Evolutionary conservation across 1,140 invertebrate genomes (phyloP), one percentile per base, ranked within the genome.

Genomic region (Dolichoris vasculosae): DNA sequence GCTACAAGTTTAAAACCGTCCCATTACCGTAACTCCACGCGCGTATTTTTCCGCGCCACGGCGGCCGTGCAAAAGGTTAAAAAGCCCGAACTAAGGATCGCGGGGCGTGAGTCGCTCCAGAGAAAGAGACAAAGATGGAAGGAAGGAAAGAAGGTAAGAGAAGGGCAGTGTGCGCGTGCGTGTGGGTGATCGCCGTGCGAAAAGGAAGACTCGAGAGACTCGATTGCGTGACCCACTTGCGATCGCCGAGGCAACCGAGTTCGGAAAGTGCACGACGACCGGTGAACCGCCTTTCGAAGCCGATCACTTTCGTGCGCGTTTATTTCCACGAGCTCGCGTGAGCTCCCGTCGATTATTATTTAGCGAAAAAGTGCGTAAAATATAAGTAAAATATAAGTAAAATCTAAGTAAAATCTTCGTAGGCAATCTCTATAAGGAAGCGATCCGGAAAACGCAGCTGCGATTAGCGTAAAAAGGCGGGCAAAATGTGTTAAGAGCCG

Each of bases 161-260:
- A 13, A 32, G 23, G 13, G 1, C 3, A 3, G 26, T 7, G 32
- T 9, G 23, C 26, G 63, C 26, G 20, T 71, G 20, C 48, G 81
- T n/a, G 71, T 73, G 82, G 82, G 82, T 69, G 82, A 78, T 84
- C 48, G 75, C 75, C 82, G 73, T 67, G 73, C 82, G 73, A 83
- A 77, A 83, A 78, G 82, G 83, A 84, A 84, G 83, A 84, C 59
- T 79, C 71, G 46, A 40, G 73, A 73, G 67, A 23, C 73, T 76
- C 64, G 77, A 59, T 63, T 75, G 69, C 51, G 64, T 85, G 84
- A 85, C 84, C 84, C 69, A 85, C 48, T 84, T 84, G 82, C 51
- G 11, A 20, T 35, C 15, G 48, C 81, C 3, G 55, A 43, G 23
- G 48, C 48, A 51, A 51, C 48, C 48, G 48, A 51, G 11, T 73